Conservation (phyloP, 2,113 vertebrate species). For the Bujurquina vittata region DNA sequence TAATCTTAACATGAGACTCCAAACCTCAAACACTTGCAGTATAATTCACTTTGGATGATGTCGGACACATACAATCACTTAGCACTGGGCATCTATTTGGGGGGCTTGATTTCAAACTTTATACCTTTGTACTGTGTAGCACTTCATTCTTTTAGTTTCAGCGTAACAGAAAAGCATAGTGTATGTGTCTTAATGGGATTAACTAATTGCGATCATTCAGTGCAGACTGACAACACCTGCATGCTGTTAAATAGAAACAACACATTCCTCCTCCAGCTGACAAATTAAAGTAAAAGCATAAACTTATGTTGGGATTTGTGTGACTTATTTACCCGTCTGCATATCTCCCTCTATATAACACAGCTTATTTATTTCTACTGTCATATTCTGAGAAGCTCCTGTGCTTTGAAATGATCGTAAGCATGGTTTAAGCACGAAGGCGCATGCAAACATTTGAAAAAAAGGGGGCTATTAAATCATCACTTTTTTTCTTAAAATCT, state of each 20-base stretch:
- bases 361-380: neutral
- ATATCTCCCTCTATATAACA: neutral
- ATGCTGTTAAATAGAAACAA: neutral
- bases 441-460: neutral
- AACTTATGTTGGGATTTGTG: neutral
- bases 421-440: neutral
- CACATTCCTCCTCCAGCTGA: neutral
- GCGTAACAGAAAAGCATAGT: neutral
- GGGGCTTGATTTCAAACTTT: too few relatives aligned
- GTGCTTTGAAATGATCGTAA: neutral
- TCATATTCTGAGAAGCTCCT: neutral
- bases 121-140: too few relatives aligned
- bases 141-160: too few relatives aligned
- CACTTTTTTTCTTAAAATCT: slow-evolving; percentile 6
- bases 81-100: too few relatives aligned
- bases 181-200: neutral
- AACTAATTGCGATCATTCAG: neutral
- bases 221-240: neutral
- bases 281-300: neutral
- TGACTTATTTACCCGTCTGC: neutral
- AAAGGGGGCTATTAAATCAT: neutral
- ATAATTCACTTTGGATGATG: neutral
- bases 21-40: neutral
- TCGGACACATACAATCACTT: neutral
- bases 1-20: neutral